Evolutionary conservation across 1,140 invertebrate genomes (phyloP), one percentile per base, ranked within the genome.

Genomic region (Pararge aegeria): DNA sequence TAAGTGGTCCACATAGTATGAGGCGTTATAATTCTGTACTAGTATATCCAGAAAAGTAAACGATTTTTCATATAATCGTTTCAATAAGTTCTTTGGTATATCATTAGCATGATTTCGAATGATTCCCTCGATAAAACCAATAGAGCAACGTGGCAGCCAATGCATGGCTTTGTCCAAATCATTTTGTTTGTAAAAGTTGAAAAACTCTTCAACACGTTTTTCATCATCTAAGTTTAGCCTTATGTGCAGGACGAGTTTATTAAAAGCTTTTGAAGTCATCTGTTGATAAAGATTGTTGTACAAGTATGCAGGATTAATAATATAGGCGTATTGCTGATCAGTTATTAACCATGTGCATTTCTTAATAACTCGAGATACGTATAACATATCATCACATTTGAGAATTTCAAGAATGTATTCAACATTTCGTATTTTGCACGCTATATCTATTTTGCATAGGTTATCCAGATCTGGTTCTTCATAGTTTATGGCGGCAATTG

Each of bases 391-490:
- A 53, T 74, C 57, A 20, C 64, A 70, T 42, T 78, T 76, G 0
- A 86, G 56, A 40, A 74, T 64, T 18, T 70, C 51, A 18, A 83
- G 57, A n/a, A 82, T 57, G 44, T 75, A 82, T 2, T 68, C 58
- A 5, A 80, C 55, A 58, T 86, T 66, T 63, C 51, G 77, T 6
- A 54, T 70, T 13, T 54, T 51, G 38, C 69, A 61, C 1, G 83
- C 81, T 19, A 80, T 30, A 54, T 86, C 78, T 21, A 86, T 83
- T 68, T 81, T 78, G 9, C 80, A 63, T 20, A 86, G 59, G 16
- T 80, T 80, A n/a, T 75, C 55, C n/a, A 79, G 40, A 55, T 85
- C 82, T 18, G 61, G 38, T 1, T 73, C 68, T 40, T 70, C 63
- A 48, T 64, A 61, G 12, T 69, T 42, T 5, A 73, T 70, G 12